These are phyloP conservation scores for Anniella stebbinsi DNA, from an alignment of 2,797 vertebrate genomes.

Conservation along the genomic window DNA sequence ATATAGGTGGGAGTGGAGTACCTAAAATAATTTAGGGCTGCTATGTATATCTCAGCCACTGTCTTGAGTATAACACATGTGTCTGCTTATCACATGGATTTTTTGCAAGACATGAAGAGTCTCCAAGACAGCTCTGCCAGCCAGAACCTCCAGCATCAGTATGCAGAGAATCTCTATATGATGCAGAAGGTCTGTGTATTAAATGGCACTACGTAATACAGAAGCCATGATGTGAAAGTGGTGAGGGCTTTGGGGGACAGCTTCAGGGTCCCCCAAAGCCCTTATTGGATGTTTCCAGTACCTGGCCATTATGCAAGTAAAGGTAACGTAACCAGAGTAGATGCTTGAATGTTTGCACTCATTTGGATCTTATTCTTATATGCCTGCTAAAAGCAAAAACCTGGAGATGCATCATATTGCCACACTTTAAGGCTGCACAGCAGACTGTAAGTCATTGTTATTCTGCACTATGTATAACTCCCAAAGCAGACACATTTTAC, in stretches of 20 bases:
- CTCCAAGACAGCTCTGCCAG: background rate
- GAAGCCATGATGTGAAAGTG: background rate
- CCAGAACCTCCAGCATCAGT: background rate
- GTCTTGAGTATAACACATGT: background rate
- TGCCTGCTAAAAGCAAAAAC: constrained; percentile 13
- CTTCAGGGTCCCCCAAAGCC: background rate
- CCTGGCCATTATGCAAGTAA: background rate
- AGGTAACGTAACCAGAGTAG: background rate
- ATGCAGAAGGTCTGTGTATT: background rate
- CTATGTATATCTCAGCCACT: background rate
- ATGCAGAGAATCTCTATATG: background rate
- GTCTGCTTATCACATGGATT: background rate
- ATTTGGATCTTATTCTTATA: constrained; percentile 14
- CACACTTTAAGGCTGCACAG: background rate
- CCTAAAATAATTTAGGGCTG: too few species aligned
- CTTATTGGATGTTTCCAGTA: constrained; percentile 1
- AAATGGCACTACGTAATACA: background rate
- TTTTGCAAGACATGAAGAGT: too few species aligned
- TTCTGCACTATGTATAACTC: constrained; percentile 18
- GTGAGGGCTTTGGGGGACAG: background rate
- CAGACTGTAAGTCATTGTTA: constrained; percentile 26
- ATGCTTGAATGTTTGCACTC: constrained; percentile 3
- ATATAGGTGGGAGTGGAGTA: too few species aligned
- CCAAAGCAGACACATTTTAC: constrained; percentile 10
- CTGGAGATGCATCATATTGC: background rate